Evolutionary conservation across 2,113 vertebrate species (phyloP), one percentile per base, ranked within the genome.

Genomic region (Brienomyrus brachyistius): DNA sequence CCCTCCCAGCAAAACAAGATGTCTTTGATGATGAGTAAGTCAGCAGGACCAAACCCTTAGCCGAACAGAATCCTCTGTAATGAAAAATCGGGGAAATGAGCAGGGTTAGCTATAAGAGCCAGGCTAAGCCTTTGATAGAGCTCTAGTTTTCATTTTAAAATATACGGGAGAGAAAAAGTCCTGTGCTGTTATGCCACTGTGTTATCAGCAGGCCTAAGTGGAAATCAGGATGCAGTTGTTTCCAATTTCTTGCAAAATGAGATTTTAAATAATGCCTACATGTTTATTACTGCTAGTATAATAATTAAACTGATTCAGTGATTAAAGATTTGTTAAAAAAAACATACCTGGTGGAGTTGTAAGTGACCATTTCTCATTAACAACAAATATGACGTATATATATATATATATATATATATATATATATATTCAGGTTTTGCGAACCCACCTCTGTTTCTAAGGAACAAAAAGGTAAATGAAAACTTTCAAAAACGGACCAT

Each of bases 11-110:
- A 40, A 87, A 87, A 87, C 51, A 62, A 59, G 52, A 59, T 10
- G 15, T 59, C 52, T 87, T 87, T 59, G 51, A 86, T 86, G 84
- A 86, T 50, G 23, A 23, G 40, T 87, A 62, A 87, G 51, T 87
- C 86, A 43, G 86, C 21, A 59, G 52, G 52, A 51, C 47, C 45
- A 52, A 27, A 86, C 84, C 47, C 84, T 86, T 35, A 52, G 47
- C 45, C 19, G 45, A 51, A 54, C 23, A 31, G 40, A 19, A 52
- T 52, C 50, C 50, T 54, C 52, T 21, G 31, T 59, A 87, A 59
- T 87, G 86, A 86, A 54, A 50, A 51, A 86, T 40, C 2, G 15
- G 52, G 86, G 86, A 59, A 59, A 62, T 8, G 31, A 87, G 17
- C 2, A 21, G 48, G 15, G 86, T n/a, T 27, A 47, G 83, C 7